These are phyloP conservation scores for Gymnopithys bicolor DNA, from an alignment of 2,797 vertebrate genomes.

Conservation along the genomic window DNA sequence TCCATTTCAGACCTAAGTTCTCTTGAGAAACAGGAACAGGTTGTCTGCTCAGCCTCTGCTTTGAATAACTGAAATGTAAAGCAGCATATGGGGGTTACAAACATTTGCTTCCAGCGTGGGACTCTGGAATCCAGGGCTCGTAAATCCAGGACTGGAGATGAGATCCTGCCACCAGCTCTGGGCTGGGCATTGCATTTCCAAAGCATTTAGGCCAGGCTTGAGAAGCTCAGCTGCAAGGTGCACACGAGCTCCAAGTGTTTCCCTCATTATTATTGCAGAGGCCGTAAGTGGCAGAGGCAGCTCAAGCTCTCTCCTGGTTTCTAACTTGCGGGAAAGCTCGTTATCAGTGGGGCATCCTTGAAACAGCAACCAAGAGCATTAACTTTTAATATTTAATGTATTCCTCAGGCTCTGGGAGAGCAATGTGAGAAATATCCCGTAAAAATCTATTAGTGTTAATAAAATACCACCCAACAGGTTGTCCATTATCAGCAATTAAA, in stretches of 20 bases:
- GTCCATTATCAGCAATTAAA: constrained; percentile 77
- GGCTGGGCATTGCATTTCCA: not conserved
- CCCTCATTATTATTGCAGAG: constrained; percentile 66
- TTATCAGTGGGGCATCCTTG: constrained; percentile 68
- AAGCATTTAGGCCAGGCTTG: not conserved
- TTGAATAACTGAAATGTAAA: constrained; percentile 50
- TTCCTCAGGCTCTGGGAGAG: constrained; percentile 71
- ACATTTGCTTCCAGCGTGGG: not conserved
- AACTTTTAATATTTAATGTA: constrained; percentile 79
- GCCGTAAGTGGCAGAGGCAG: constrained; percentile 49
- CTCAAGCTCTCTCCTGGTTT: constrained; percentile 23
- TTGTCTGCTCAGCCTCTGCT: not conserved
- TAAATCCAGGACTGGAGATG: not conserved
- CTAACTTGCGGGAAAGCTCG: constrained; percentile 78
- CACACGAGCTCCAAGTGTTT: not conserved
- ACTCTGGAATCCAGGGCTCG: not conserved
- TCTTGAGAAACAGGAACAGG: constrained; percentile 22
- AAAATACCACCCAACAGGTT: constrained; percentile 76
- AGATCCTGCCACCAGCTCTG: not conserved
- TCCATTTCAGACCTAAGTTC: not conserved
- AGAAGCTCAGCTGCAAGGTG: not conserved
- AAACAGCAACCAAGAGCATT: constrained; percentile 71
- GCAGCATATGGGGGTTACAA: not conserved
- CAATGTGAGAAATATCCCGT: constrained; percentile 77
- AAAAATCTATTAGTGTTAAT: constrained; percentile 79